Conservation (phyloP, 2,797 vertebrate genomes). For the Clangula hyemalis region DNA sequence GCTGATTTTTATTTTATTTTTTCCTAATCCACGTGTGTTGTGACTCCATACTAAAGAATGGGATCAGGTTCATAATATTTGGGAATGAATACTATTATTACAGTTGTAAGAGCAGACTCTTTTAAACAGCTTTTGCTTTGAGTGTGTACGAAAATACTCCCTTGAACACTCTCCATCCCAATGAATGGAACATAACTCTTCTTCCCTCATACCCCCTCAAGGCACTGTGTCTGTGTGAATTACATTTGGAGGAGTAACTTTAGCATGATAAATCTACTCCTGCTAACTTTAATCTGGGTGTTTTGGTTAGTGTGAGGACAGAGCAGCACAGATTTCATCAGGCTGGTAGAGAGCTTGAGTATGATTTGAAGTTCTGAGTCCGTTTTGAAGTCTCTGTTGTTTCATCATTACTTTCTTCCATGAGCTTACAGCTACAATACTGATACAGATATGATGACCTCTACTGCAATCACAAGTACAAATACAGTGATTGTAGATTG, state of each 20-base stretch:
- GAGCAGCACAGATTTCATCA: background rate
- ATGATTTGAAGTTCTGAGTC: background rate
- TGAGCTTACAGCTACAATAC: background rate
- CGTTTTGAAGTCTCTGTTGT: background rate
- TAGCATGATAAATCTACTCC: background rate
- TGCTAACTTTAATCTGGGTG: background rate
- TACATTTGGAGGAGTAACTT: background rate
- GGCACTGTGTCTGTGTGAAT: background rate
- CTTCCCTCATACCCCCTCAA: background rate
- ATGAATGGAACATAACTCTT: background rate
- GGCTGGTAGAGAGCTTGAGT: background rate
- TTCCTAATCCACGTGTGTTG: background rate
- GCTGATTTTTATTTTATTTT: background rate
- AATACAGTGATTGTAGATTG: background rate
- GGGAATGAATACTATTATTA: background rate
- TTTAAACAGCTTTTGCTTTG: background rate
- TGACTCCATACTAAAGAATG: background rate
- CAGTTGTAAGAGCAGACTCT: background rate
- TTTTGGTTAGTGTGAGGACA: background rate
- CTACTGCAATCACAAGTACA: background rate
- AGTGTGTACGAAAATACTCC: background rate
- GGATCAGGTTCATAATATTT: background rate
- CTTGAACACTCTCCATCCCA: background rate
- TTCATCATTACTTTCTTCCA: background rate
- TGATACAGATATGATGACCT: background rate